These are phyloP conservation scores for Phylloscopus whistleri DNA, from an alignment of 2,113 vertebrate genomes.

Conservation along the genomic window DNA sequence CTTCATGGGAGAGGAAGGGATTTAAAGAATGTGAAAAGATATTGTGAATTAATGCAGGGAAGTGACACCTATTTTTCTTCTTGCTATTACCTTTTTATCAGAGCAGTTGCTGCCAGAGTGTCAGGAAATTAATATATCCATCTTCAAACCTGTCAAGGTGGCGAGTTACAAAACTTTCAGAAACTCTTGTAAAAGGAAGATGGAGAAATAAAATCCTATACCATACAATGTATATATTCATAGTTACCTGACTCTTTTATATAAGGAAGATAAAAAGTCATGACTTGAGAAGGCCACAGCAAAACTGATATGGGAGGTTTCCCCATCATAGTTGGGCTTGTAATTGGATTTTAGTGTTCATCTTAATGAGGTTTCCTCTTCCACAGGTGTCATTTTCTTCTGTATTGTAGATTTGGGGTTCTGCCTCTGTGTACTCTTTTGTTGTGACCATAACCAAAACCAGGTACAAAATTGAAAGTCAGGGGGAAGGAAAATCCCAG, in stretches of 20 bases:
- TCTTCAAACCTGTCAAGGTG: not conserved
- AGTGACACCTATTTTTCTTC: not conserved
- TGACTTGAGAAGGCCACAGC: not conserved
- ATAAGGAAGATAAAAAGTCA: not conserved
- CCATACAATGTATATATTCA: not conserved
- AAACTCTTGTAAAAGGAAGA: not conserved
- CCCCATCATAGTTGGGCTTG: rapidly evolving
- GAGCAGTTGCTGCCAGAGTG: not conserved
- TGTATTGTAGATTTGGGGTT: not conserved
- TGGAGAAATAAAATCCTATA: not conserved
- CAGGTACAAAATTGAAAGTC: not conserved
- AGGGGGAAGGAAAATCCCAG: not conserved
- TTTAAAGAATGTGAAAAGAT: not conserved
- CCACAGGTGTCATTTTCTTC: not conserved
- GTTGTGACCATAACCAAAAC: not conserved
- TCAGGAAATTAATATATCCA: not conserved
- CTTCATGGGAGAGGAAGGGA: not conserved
- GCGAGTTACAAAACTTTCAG: not conserved
- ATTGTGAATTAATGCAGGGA: not conserved
- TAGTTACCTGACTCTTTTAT: rapidly evolving
- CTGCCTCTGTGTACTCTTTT: not conserved
- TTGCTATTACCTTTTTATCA: constrained; percentile 1
- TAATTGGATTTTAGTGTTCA: not conserved
- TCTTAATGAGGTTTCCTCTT: not conserved
- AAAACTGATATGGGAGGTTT: not conserved